Evolutionary conservation across 2,797 vertebrate species (phyloP), one percentile per base, ranked within the genome.

Genomic region (Halcyon smyrnensis): DNA sequence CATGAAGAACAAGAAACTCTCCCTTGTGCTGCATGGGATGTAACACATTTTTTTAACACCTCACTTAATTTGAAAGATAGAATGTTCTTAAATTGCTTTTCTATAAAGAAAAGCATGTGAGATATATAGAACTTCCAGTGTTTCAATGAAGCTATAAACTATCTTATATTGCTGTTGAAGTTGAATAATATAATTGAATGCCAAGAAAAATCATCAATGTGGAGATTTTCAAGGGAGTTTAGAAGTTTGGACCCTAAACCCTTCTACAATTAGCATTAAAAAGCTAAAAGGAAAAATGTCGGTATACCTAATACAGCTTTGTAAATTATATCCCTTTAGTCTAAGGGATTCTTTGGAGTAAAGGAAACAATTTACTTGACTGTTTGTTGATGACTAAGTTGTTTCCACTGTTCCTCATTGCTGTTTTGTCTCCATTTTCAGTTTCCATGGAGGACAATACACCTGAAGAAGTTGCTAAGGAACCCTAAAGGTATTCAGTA

Each of bases 401-500:
- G 39, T 80, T 93, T 59, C n/a, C 16, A 8, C 2, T 54, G 32
- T 93, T 93, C 93, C 88, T 95, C 30, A 96, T 6, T 57, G 48
- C 12, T 70, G 25, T 83, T 92, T 82, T 84, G 21, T 93, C 50
- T 94, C 54, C 24, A 14, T 70, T 97, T 97, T 39, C 91, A 97
- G 97, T 19, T 85, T 80, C 84, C 45, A 81, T 64, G 57, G 97
- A 93, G 81, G 84, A 90, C 65, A 57, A 87, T 51, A 41, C 74
- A 36, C 21, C 95, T 28, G 95, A 96, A 91, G 91, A 96, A 76
- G 74, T 18, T 60, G 41, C 82, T 53, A 77, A 92, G 74, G 95
- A 96, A 13, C 46, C 88, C 80, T 97, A 94, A 96, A 97, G 95
- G 96, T 97, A 97, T 60, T 41, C 17, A 24, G 51, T 39, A 30